A percentile compares a stretch with the other conserved stretches of the same genome.
These are phyloP conservation scores for Jaculus jaculus DNA, from an alignment of 2,113 vertebrate genomes.

Conservation along the genomic window DNA sequence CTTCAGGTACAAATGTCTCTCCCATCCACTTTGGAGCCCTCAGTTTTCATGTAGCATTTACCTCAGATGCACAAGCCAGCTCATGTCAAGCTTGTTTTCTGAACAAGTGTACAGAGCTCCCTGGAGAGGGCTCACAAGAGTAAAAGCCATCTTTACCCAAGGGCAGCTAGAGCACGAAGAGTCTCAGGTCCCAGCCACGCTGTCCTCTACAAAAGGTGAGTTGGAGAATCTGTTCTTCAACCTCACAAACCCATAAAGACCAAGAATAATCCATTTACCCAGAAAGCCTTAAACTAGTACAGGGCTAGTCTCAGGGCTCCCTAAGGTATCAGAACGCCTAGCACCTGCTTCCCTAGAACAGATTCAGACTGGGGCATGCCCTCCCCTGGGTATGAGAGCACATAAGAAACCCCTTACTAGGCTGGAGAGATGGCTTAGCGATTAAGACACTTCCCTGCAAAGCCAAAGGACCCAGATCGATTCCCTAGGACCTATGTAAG, in stretches of 20 bases:
- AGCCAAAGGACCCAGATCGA: no score
- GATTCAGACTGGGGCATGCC: background rate
- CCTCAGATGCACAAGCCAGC: background rate
- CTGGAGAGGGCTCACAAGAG: background rate
- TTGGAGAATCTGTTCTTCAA: background rate
- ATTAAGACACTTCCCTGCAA: no score
- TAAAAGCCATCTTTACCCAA: background rate
- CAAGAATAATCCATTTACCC: slow-evolving; percentile 12
- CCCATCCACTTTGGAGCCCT: background rate
- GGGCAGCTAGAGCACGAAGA: background rate
- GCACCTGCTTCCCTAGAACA: background rate
- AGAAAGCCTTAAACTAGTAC: background rate
- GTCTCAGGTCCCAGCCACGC: background rate
- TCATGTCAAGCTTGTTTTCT: background rate
- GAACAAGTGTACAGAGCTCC: background rate
- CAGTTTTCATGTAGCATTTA: slow-evolving; percentile 2
- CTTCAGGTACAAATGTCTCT: background rate
- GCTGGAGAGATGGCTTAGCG: no score
- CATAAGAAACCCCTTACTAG: background rate
- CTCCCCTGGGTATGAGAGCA: background rate
- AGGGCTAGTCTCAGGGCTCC: background rate
- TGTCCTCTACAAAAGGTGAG: slow-evolving; percentile 5
- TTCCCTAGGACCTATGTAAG: no score
- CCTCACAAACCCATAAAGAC: background rate
- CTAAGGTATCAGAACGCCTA: background rate